Conservation (phyloP, 2,888 invertebrate genomes). For the Drosophila mimetica region DNA sequence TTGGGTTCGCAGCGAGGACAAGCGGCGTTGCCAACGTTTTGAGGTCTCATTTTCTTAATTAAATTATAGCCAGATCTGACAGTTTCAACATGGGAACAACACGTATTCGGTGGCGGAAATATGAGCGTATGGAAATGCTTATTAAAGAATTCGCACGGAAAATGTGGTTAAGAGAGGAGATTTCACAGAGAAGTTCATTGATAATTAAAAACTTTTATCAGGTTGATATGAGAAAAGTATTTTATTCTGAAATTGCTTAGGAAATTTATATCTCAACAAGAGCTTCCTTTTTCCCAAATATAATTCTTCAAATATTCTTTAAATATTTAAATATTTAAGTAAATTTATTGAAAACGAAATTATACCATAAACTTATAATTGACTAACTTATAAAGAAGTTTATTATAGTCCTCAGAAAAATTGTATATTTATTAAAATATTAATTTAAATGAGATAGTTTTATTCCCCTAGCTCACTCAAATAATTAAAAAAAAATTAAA, state of each 20-base stretch:
- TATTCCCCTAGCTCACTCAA: background rate
- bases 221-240: background rate
- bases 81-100: conserved; percentile 54
- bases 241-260: background rate
- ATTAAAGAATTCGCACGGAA: conserved; percentile 4
- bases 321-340: too few relatives aligned
- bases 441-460: background rate
- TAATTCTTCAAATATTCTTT: too few relatives aligned
- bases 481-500: background rate
- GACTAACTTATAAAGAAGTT: too few relatives aligned
- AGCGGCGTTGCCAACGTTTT: conserved; percentile 54
- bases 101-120: conserved; percentile 21
- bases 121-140: conserved; percentile 18
- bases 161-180: too few relatives aligned
- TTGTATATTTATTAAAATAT: too few relatives aligned
- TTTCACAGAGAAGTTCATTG: too few relatives aligned
- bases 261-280: too few relatives aligned
- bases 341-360: too few relatives aligned
- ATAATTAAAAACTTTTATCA: too few relatives aligned
- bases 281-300: too few relatives aligned
- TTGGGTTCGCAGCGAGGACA: conserved; percentile 27
- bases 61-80: conserved; percentile 71
- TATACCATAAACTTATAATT: too few relatives aligned
- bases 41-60: conserved; percentile 80
- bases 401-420: too few relatives aligned